phyloP scores from a whole-genome alignment of 2,113 vertebrate species.

The Neomonachus schauinslandi region DNA sequence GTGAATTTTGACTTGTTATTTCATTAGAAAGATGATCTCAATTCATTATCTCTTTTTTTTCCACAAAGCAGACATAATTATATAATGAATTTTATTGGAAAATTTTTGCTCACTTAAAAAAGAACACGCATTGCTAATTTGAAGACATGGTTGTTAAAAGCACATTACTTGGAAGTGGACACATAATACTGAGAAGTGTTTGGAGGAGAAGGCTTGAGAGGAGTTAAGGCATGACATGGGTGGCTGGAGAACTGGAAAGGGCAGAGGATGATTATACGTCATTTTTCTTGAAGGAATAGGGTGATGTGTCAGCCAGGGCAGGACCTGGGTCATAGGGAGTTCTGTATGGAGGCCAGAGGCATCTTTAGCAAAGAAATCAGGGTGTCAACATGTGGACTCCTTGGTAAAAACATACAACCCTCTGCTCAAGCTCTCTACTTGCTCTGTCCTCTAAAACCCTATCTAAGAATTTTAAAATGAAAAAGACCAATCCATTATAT shows the following conservation, averaged over 20 bases:
- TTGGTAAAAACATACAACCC: neutral
- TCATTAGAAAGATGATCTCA: constrained; percentile 12
- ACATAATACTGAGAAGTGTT: neutral
- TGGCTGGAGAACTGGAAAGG: neutral
- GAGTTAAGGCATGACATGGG: neutral
- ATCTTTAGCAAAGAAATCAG: neutral
- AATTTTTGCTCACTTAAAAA: neutral
- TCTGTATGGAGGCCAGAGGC: neutral
- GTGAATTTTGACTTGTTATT: neutral
- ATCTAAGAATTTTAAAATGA: constrained; percentile 14
- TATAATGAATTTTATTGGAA: neutral
- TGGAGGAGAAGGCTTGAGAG: neutral
- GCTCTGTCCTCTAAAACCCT: neutral
- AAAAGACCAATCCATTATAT: neutral
- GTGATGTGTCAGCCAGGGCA: neutral
- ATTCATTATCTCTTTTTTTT: neutral
- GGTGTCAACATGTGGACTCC: neutral
- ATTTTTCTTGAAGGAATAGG: neutral
- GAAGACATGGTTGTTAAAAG: neutral
- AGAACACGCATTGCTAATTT: neutral
- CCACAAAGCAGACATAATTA: neutral
- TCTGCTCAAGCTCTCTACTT: neutral
- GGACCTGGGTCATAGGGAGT: neutral
- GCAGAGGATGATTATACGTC: neutral
- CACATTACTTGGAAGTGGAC: neutral